These are phyloP conservation scores for Linhomoeus sp. DNA, from an alignment of 2,888 invertebrate species.

Conservation along the genomic window DNA sequence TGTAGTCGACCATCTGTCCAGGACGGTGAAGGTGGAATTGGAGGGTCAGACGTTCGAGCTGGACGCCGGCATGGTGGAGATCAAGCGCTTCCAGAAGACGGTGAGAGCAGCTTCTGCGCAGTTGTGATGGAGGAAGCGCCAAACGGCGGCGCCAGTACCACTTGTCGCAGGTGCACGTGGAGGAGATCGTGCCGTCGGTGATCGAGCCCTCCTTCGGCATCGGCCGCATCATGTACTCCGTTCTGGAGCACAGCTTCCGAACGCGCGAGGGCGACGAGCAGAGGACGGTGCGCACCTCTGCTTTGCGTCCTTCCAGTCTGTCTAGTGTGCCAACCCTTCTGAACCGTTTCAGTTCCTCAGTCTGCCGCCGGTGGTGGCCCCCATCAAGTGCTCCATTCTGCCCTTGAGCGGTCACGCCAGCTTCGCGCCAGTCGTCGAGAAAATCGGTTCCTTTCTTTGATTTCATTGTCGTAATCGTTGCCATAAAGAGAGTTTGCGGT, in stretches of 20 bases:
- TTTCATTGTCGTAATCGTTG: too few species aligned
- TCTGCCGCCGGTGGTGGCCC: constrained; percentile 72
- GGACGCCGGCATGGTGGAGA: constrained; percentile 52
- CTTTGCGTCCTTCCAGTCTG: constrained; percentile 87
- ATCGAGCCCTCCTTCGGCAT: constrained; percentile 98
- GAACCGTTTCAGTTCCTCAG: constrained; percentile 59
- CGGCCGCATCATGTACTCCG: constrained; percentile 82
- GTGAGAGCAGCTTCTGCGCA: too few species aligned
- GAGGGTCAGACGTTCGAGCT: constrained; percentile 41
- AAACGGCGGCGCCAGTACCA: too few species aligned
- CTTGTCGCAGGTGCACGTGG: constrained; percentile 39
- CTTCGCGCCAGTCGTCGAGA: constrained; percentile 57
- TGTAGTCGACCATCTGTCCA: too few species aligned
- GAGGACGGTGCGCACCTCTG: constrained; percentile 50
- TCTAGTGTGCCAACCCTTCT: too few species aligned
- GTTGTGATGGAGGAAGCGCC: too few species aligned
- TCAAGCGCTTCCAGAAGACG: constrained; percentile 63
- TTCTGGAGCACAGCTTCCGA: constrained; percentile 86
- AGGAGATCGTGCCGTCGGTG: constrained; percentile 88
- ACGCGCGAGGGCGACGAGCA: constrained; percentile 83
- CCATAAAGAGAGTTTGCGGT: too few species aligned
- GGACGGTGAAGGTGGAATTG: constrained; percentile 1
- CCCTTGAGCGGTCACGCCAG: constrained; percentile 76
- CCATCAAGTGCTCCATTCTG: constrained; percentile 85
- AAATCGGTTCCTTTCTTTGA: too few species aligned